Evolutionary conservation across 2,888 invertebrate species (phyloP).

Genomic region (Eurytoma californica): DNA sequence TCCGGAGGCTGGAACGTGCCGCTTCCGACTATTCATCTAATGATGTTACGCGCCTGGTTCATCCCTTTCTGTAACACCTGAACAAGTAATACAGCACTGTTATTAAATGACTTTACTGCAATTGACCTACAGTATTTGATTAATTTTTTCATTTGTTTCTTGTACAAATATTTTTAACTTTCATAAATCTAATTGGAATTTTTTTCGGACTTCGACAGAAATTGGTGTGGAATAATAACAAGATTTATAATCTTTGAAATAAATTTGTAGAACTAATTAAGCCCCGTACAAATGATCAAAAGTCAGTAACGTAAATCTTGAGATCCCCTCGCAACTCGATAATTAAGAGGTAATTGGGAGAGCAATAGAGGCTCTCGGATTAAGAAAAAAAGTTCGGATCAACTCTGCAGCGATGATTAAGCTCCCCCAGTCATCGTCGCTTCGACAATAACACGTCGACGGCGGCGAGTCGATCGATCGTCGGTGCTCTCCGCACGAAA

Average conservation of each 20-base stretch:
- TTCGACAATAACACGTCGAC: constrained; percentile 7
- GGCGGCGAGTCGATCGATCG: constrained; percentile 27
- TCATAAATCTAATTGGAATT: background rate
- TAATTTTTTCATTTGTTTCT: no score
- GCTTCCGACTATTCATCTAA: constrained; percentile 1
- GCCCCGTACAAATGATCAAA: background rate
- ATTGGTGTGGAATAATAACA: no score
- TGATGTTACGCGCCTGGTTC: constrained; percentile 19
- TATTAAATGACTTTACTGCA: no score
- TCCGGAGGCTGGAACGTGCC: constrained; percentile 33
- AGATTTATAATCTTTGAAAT: no score
- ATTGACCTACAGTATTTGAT: no score
- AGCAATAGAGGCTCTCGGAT: background rate
- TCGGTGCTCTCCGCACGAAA: background rate
- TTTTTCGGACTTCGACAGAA: background rate
- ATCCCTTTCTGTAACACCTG: constrained; percentile 47
- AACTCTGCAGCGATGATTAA: constrained; percentile 15
- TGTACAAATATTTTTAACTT: background rate
- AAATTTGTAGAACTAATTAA: no score
- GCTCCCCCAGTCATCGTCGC: constrained; percentile 1
- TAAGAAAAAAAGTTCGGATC: background rate
- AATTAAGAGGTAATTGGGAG: constrained; percentile 37
- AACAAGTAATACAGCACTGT: background rate
- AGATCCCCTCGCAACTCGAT: background rate
- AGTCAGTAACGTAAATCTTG: no score